These are phyloP conservation scores for Vimba vimba DNA, from an alignment of 2,113 vertebrate species.

Conservation along the genomic window DNA sequence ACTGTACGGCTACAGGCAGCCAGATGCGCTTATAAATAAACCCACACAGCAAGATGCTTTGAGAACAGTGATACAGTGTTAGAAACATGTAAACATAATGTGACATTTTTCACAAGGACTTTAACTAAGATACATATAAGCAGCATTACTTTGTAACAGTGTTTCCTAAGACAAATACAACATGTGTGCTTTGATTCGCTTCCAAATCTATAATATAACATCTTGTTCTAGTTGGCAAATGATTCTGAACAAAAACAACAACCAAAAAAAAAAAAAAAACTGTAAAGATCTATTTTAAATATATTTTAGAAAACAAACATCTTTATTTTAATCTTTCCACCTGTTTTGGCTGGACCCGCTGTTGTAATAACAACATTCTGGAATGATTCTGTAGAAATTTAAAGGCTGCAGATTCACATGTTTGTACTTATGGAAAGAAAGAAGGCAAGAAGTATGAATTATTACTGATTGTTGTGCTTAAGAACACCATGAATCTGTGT, in stretches of 20 bases:
- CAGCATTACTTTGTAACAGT: slow-evolving; percentile 64
- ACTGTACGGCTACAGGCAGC: slow-evolving; percentile 60
- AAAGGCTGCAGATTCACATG: neutral
- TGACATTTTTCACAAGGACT: slow-evolving; percentile 58
- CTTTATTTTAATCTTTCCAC: slow-evolving; percentile 39
- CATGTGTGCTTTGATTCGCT: slow-evolving; percentile 69
- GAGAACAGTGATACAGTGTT: slow-evolving; percentile 57
- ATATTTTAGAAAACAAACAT: slow-evolving; percentile 64
- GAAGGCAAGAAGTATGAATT: neutral
- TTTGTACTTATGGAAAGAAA: neutral
- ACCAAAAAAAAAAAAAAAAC: slow-evolving; percentile 50
- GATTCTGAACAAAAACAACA: slow-evolving; percentile 66
- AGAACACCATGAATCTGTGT: neutral
- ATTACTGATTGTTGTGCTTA: slow-evolving; percentile 3
- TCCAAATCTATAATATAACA: slow-evolving; percentile 52
- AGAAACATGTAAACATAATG: slow-evolving; percentile 55
- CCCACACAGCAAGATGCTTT: slow-evolving; percentile 44
- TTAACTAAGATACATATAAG: slow-evolving; percentile 67
- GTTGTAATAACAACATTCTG: slow-evolving; percentile 61
- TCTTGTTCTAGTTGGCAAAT: slow-evolving; percentile 71
- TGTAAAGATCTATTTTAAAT: slow-evolving; percentile 63
- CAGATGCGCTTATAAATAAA: slow-evolving; percentile 63
- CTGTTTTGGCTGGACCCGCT: slow-evolving; percentile 25
- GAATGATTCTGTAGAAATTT: slow-evolving; percentile 50
- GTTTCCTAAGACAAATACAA: slow-evolving; percentile 54